Conservation (phyloP, 1,140 invertebrate genomes). For the Oedothorax gibbosus region DNA sequence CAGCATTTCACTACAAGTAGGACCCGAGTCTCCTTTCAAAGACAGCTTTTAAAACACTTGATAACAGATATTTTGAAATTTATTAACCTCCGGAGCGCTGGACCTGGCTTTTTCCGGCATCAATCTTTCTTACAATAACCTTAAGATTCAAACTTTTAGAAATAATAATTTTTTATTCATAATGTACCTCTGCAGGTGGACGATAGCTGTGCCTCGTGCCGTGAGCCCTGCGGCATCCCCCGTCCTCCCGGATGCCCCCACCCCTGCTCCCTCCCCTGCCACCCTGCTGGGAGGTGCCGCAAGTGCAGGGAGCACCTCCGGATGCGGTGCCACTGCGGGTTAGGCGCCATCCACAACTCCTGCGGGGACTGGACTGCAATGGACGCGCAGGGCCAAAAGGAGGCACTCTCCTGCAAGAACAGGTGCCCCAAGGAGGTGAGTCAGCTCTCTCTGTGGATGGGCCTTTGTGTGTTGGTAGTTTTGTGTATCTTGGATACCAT, state of each 20-base stretch:
- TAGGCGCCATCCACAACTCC: slow-evolving; percentile 78
- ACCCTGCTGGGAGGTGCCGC: slow-evolving; percentile 72
- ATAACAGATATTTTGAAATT: too few relatives aligned
- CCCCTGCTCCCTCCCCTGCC: slow-evolving; percentile 80
- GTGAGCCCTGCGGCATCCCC: slow-evolving; percentile 76
- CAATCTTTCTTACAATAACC: too few relatives aligned
- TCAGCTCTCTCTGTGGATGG: too few relatives aligned
- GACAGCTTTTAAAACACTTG: too few relatives aligned
- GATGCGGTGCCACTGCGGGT: slow-evolving; percentile 80
- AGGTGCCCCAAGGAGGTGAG: slow-evolving; percentile 85
- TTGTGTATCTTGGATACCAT: too few relatives aligned
- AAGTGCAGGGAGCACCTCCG: slow-evolving; percentile 78
- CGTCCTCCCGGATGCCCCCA: slow-evolving; percentile 84
- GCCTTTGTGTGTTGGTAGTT: too few relatives aligned
- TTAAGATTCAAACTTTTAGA: too few relatives aligned
- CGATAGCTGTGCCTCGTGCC: slow-evolving; percentile 74
- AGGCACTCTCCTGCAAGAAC: slow-evolving; percentile 80
- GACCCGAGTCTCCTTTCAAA: too few relatives aligned
- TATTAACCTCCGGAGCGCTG: too few relatives aligned
- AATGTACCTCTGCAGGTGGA: slow-evolving; percentile 66
- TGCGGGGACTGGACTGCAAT: slow-evolving; percentile 77
- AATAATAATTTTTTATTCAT: too few relatives aligned
- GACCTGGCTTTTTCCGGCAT: too few relatives aligned
- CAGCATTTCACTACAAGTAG: too few relatives aligned
- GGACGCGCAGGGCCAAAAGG: slow-evolving; percentile 69